Evolutionary conservation across 1,140 invertebrate genomes (phyloP).

Genomic region (Heliconius himera): DNA sequence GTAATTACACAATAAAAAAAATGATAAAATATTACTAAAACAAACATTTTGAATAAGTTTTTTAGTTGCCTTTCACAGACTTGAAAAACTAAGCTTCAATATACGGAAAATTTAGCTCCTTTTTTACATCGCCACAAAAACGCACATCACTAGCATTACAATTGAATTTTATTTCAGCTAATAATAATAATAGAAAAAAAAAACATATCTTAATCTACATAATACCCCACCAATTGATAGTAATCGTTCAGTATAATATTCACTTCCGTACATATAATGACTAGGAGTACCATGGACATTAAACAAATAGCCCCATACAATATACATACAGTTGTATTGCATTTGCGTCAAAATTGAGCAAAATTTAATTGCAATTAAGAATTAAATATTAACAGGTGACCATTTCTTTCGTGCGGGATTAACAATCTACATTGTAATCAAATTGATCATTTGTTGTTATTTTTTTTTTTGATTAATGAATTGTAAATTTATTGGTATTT

Average conservation of each 20-base stretch:
- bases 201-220: slow-evolving; percentile 7
- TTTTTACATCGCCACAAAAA: not conserved
- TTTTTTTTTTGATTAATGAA: too few relatives aligned
- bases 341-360: slow-evolving; percentile 1
- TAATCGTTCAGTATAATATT: slow-evolving; percentile 10
- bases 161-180: slow-evolving; percentile 4
- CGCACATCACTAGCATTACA: not conserved
- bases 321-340: slow-evolving; percentile 18
- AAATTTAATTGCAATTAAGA: too few relatives aligned
- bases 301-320: slow-evolving; percentile 47
- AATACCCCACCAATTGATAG: slow-evolving; percentile 9
- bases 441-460: too few relatives aligned
- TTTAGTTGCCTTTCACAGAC: too few relatives aligned
- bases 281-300: slow-evolving; percentile 75
- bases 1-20: too few relatives aligned
- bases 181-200: not conserved
- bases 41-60: too few relatives aligned
- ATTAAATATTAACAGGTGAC: too few relatives aligned
- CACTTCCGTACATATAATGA: slow-evolving; percentile 68
- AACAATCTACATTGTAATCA: too few relatives aligned
- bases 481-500: too few relatives aligned
- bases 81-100: not conserved
- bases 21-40: too few relatives aligned
- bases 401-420: too few relatives aligned
- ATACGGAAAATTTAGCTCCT: not conserved